Evolutionary conservation across 2,113 vertebrate species (phyloP).

Genomic region (Cyrtonyx montezumae): DNA sequence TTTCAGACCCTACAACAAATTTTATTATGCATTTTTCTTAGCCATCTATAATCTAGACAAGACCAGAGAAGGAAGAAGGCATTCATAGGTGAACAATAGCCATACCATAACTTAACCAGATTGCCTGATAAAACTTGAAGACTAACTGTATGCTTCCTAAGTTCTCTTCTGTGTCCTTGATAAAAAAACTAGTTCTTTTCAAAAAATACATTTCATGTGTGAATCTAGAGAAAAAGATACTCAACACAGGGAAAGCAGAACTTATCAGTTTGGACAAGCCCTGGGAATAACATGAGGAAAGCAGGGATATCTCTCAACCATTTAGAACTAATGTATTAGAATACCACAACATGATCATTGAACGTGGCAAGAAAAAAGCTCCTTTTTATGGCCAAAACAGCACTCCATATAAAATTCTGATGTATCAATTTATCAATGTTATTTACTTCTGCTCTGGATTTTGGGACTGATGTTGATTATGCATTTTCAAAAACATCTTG

Average conservation of each 20-base stretch:
- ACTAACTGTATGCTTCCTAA: neutral
- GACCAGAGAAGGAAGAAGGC: neutral
- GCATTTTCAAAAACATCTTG: constrained; percentile 37
- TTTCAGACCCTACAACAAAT: no score
- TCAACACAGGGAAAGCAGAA: neutral
- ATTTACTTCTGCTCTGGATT: constrained; percentile 51
- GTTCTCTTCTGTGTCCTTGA: neutral
- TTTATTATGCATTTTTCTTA: neutral
- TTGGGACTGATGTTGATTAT: constrained; percentile 30
- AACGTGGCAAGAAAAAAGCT: neutral
- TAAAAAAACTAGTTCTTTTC: neutral
- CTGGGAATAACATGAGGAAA: neutral
- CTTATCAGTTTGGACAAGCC: neutral
- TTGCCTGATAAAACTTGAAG: neutral
- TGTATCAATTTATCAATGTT: constrained; percentile 36
- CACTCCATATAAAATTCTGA: constrained; percentile 30
- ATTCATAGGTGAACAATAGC: neutral
- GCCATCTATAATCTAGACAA: fast-evolving
- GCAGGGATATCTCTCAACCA: fast-evolving
- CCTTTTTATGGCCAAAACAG: constrained; percentile 30
- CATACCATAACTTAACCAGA: neutral
- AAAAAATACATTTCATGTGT: neutral
- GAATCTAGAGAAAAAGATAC: neutral
- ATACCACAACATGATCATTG: neutral
- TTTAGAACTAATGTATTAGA: neutral